These are phyloP conservation scores for Nixonia krombeini DNA, from an alignment of 1,140 invertebrate species.

Conservation along the genomic window DNA sequence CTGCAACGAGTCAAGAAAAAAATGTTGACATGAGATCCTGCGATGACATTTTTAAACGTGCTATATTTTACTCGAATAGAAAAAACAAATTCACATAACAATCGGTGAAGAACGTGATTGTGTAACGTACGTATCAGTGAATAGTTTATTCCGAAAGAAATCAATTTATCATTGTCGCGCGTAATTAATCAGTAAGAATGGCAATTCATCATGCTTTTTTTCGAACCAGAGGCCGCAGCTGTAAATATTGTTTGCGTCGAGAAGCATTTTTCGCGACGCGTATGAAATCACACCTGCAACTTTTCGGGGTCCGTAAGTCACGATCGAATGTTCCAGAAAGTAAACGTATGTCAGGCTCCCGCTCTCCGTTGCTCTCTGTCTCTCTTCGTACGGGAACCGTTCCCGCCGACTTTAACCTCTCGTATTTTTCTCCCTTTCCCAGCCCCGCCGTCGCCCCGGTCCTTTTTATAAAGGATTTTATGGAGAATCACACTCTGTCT, in stretches of 20 bases:
- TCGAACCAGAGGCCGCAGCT: background rate
- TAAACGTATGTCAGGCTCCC: constrained; percentile 18
- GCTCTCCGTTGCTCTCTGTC: constrained; percentile 18
- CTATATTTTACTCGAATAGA: too few relatives aligned
- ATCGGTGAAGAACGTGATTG: too few relatives aligned
- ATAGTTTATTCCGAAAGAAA: too few relatives aligned
- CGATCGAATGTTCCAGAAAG: constrained; percentile 23
- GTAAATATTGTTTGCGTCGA: constrained; percentile 1
- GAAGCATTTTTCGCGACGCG: constrained; percentile 12
- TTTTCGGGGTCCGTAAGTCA: constrained; percentile 24
- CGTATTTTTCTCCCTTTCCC: constrained; percentile 12
- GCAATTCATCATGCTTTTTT: too few relatives aligned
- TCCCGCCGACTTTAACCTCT: constrained; percentile 7
- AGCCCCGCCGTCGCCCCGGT: constrained; percentile 14
- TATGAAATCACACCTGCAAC: constrained; percentile 19
- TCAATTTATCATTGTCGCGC: too few relatives aligned
- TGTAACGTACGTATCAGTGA: too few relatives aligned
- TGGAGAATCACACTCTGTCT: constrained; percentile 28
- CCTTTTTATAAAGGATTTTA: constrained; percentile 31
- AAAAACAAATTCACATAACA: too few relatives aligned
- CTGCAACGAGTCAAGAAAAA: too few relatives aligned
- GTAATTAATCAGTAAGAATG: too few relatives aligned
- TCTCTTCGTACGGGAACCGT: constrained; percentile 8
- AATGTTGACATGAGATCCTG: too few relatives aligned
- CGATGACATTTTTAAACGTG: too few relatives aligned